Evolutionary conservation across 2,797 vertebrate genomes (phyloP), one percentile per base, ranked within the genome.

Genomic region (Pseudocheirus occidentalis): DNA sequence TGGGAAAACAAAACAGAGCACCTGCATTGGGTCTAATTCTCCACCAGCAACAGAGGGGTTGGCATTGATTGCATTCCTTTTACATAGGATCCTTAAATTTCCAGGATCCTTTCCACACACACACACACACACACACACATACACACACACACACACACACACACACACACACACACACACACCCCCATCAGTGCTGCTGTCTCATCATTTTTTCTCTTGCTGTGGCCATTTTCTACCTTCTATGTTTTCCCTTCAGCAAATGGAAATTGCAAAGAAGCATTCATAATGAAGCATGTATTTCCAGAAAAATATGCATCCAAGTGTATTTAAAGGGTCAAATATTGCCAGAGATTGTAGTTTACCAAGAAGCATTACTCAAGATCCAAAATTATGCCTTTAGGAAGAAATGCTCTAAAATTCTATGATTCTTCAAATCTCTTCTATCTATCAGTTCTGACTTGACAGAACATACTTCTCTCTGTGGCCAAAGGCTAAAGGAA

Each of bases 321-420:
- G 31, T 21, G 92, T 56, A 90, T 92, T 62, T 94, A 66, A 96
- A 96, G 55, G 29, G 66, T 92, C 57, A 90, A 66, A 55, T 31
- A 81, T 56, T 53, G n/a, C 55, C 57, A 94, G 56, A 81, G 91
- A 87, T n/a, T 81, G 90, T 94, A 93, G 11, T 55, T 96, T 95
- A 58, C 55, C 91, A 96, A 97, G 94, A 57, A 95, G 14, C 34
- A 57, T 57, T 94, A 89, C 40, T 90, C 53, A n/a, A 92, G 62
- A 92, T 90, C 13, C 29, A 95, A 91, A 87, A 58, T 34, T 29
- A 92, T 54, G 57, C 55, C 29, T 92, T 89, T 27, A 90, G 73
- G 31, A 94, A 90, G 73, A n/a, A 93, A 96, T 53, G 87, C 92
- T 91, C 50, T 94, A 28, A 55, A 31, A 91, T 40, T 62, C 24